Evolutionary conservation across 2,113 vertebrate species (phyloP), one percentile per base, ranked within the genome.

Genomic region (Trematocara stigmaticum): DNA sequence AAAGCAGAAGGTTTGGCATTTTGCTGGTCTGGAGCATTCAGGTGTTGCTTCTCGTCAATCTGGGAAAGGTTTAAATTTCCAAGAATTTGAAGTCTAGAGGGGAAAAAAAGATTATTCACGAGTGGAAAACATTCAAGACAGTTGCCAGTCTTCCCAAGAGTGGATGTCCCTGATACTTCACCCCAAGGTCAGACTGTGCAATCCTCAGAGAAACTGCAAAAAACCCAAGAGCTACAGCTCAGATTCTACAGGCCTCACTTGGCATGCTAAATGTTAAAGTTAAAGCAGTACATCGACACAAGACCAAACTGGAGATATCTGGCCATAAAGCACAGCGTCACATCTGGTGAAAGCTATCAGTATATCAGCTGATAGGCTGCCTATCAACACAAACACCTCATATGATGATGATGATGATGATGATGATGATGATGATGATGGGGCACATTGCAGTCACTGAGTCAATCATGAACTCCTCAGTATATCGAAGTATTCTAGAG

Each of bases 41-140:
- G 66, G 66, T 45, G 38, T 66, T 66, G 18, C 35, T 23, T 40
- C 64, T 1, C 4, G 7, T 69, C 35, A 69, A 42, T 69, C 1
- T 42, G 10, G 35, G 59, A 64, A 38, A 64, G 18, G 59, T 64
- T 38, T 66, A 66, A 12, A 42, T 23, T 69, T 23, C 38, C 12
- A 69, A 69, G 35, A 26, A 23, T 42, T 69, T 69, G n/a, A 69
- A 15, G n/a, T 69, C 38, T 69, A 16, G 66, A 45, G 12, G 12
- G 66, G 34, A 7, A 71, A 71, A 71, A 23, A 69, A 69, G 11
- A 42, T 69, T 69, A 23, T 69, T 42, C 38, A 26, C 5, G 0
- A 42, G n/a, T 69, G 64, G 64, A 42, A 69, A 69, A 69, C 64
- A 69, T 69, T 69, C 64, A 69, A 69, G n/a, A 23, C 38, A 42